Percentiles rank a stretch among this genome's conserved stretches.
phyloP scores from a whole-genome alignment of 2,888 invertebrate species.

The Pachliopta kotzebuea region DNA sequence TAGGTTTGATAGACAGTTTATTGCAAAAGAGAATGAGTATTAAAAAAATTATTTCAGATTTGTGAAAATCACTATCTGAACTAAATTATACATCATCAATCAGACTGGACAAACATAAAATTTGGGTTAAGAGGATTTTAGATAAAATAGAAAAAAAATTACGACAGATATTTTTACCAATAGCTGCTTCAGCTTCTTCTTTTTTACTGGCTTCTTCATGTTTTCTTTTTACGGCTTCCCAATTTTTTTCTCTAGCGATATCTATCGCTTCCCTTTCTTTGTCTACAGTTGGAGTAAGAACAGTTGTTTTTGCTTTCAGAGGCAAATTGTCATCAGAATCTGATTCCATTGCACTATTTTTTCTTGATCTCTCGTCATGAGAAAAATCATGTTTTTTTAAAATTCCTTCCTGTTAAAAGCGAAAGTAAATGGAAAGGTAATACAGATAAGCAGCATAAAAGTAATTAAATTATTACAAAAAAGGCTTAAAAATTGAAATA shows the following conservation, averaged over 20 bases:
- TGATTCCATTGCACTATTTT: conserved; percentile 69
- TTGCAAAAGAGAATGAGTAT: no score
- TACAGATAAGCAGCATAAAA: background rate
- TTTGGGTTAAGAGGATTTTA: no score
- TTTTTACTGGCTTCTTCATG: conserved; percentile 77
- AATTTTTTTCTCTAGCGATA: conserved; percentile 77
- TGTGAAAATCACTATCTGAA: no score
- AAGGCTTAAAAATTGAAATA: background rate
- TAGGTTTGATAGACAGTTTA: no score
- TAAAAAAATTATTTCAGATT: no score
- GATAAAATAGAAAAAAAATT: background rate
- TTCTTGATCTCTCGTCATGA: conserved; percentile 59
- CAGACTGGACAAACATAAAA: no score
- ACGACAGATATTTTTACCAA: conserved; percentile 50
- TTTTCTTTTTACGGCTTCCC: conserved; percentile 78
- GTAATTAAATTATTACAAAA: background rate
- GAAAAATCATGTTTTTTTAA: conserved; percentile 70
- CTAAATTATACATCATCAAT: no score
- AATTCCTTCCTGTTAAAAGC: conserved; percentile 60
- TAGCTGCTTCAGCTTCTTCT: conserved; percentile 71
- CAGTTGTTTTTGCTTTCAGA: conserved; percentile 63
- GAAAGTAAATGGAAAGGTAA: conserved; percentile 1
- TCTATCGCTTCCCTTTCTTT: conserved; percentile 77
- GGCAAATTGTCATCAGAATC: conserved; percentile 75
- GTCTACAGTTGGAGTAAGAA: conserved; percentile 57